phyloP scores from a whole-genome alignment of 2,888 invertebrate species.

The Macrosoma leucophasiata region DNA sequence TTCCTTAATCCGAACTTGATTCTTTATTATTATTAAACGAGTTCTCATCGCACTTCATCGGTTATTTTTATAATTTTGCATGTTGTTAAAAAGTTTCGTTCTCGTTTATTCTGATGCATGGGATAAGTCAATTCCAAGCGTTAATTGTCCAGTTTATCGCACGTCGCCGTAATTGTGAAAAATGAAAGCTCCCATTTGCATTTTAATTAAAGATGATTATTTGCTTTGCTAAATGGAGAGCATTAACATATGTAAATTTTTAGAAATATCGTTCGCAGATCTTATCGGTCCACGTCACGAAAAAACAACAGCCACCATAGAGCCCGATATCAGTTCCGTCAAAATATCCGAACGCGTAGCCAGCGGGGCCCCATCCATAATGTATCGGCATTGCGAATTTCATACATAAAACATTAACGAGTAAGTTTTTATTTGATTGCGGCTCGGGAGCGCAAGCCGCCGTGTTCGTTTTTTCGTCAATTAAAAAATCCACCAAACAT shows the following conservation, averaged over 20 bases:
- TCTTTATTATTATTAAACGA: no score
- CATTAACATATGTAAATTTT: slow-evolving; percentile 11
- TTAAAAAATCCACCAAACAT: slow-evolving; percentile 51
- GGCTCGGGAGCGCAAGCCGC: slow-evolving; percentile 50
- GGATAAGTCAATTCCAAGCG: no score
- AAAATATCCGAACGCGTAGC: slow-evolving; percentile 60
- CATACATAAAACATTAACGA: slow-evolving; percentile 73
- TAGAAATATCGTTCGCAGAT: slow-evolving; percentile 36
- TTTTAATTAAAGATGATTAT: no score
- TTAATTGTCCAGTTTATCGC: no score
- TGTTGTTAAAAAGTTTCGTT: no score
- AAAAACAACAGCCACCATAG: slow-evolving; percentile 58
- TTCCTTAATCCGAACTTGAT: no score
- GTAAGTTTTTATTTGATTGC: slow-evolving; percentile 72
- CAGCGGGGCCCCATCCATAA: slow-evolving; percentile 70
- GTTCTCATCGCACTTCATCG: no score
- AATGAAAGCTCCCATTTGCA: no score
- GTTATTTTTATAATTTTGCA: no score
- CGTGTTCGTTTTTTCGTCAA: slow-evolving; percentile 49
- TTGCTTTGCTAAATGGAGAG: no score
- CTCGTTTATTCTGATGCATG: no score
- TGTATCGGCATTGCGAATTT: slow-evolving; percentile 59
- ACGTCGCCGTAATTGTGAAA: no score
- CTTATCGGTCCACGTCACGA: slow-evolving; percentile 44
- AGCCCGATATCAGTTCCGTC: slow-evolving; percentile 65